Percentiles rank a stretch among this genome's conserved stretches.
These are phyloP conservation scores for Sinocyclocheilus anophthalmus DNA, from an alignment of 2,113 vertebrate genomes.

Conservation along the genomic window DNA sequence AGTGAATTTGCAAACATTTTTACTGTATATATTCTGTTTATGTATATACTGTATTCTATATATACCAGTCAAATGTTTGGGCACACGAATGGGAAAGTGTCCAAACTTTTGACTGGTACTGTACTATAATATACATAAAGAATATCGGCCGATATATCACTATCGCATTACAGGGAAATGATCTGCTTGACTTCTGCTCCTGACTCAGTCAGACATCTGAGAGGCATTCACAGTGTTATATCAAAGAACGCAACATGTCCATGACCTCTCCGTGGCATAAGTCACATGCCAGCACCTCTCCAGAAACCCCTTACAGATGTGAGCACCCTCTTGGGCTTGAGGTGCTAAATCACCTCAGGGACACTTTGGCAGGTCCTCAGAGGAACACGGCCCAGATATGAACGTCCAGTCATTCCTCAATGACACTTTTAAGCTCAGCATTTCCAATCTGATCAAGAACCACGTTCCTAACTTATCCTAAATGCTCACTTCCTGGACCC, in stretches of 20 bases:
- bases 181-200: not conserved
- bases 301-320: slow-evolving; percentile 24
- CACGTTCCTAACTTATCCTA: slow-evolving; percentile 40
- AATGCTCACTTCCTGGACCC: not conserved
- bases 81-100: too few species aligned
- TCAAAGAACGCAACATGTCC: slow-evolving; percentile 28
- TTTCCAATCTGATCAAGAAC: slow-evolving; percentile 56
- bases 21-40: too few species aligned
- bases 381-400: not conserved
- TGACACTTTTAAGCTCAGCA: slow-evolving; percentile 53
- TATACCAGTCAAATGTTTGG: too few species aligned
- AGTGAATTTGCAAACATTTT: too few species aligned
- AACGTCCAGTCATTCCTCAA: not conserved
- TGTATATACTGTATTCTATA: too few species aligned
- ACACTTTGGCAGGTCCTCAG: slow-evolving; percentile 31
- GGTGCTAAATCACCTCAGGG: slow-evolving; percentile 31
- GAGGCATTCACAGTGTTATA: slow-evolving; percentile 12
- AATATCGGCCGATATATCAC: too few species aligned
- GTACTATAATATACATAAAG: too few species aligned
- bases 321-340: slow-evolving; percentile 5
- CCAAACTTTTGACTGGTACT: too few species aligned
- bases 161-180: not conserved
- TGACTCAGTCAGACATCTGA: slow-evolving; percentile 5
- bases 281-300: slow-evolving; percentile 24
- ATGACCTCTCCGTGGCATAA: slow-evolving; percentile 19